phyloP scores from a whole-genome alignment of 2,797 vertebrate genomes.

The Decapterus maruadsi region DNA sequence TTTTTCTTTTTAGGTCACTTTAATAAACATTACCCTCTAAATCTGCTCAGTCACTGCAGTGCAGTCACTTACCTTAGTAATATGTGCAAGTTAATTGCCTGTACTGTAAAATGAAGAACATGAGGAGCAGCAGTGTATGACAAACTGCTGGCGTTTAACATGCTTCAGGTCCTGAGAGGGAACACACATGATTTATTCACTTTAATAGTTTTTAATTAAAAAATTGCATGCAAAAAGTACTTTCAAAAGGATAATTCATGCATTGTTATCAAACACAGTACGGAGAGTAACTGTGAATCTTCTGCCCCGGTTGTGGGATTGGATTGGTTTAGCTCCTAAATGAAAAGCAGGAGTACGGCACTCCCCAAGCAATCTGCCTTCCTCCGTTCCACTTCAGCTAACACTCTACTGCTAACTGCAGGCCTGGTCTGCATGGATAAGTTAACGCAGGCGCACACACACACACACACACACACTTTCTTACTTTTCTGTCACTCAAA shows the following conservation, averaged over 20 bases:
- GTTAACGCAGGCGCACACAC: slow-evolving; percentile 39
- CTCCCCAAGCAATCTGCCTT: slow-evolving; percentile 80
- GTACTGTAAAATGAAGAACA: slow-evolving; percentile 40
- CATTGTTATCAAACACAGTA: slow-evolving; percentile 74
- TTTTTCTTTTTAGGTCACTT: neutral
- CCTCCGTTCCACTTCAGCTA: slow-evolving; percentile 81
- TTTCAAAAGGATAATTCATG: slow-evolving; percentile 76
- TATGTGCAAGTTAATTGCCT: slow-evolving; percentile 50
- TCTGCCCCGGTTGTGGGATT: slow-evolving; percentile 67
- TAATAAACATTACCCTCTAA: slow-evolving; percentile 3
- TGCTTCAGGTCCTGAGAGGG: slow-evolving; percentile 52
- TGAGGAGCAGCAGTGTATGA: slow-evolving; percentile 41
- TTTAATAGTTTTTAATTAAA: slow-evolving; percentile 76
- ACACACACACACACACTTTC: slow-evolving; percentile 45
- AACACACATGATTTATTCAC: slow-evolving; percentile 63
- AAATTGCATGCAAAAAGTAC: slow-evolving; percentile 66
- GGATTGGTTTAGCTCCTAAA: slow-evolving; percentile 83
- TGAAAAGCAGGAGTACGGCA: slow-evolving; percentile 79
- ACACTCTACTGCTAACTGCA: slow-evolving; percentile 75
- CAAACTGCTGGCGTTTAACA: slow-evolving; percentile 59
- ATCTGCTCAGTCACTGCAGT: slow-evolving; percentile 22
- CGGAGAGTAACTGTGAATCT: slow-evolving; percentile 58
- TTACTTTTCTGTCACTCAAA: slow-evolving; percentile 40
- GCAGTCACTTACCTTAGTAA: slow-evolving; percentile 13
- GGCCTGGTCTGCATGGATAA: slow-evolving; percentile 75